Percentiles rank a stretch among this genome's conserved stretches.
Conservation (phyloP, 2,113 vertebrate species). For the Sterrhoptilus dennistouni region DNA sequence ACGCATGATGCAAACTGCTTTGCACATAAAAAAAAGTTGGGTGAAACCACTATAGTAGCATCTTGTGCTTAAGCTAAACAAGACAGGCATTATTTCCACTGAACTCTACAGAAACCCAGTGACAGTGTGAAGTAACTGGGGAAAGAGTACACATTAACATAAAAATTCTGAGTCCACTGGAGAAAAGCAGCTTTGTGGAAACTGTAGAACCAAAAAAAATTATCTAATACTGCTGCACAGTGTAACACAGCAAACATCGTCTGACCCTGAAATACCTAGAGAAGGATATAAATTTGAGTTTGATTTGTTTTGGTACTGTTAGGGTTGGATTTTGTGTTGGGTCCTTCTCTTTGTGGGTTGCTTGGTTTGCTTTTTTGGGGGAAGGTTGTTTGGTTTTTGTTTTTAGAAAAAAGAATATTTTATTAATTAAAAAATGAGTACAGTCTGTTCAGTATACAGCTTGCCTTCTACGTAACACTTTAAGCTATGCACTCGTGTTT, state of each 20-base stretch:
- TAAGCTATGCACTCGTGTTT: neutral
- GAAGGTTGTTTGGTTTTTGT: neutral
- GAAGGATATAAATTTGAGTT: neutral
- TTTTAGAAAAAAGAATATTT: neutral
- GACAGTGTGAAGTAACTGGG: slow-evolving; percentile 4
- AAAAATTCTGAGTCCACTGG: slow-evolving; percentile 37
- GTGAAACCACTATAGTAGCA: neutral
- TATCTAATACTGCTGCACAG: neutral
- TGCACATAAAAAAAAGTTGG: neutral
- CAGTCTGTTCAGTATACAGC: neutral
- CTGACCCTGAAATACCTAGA: neutral
- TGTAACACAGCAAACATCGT: neutral
- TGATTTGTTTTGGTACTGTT: neutral
- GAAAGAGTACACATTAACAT: slow-evolving; percentile 37
- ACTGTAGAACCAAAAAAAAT: neutral
- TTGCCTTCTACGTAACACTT: neutral
- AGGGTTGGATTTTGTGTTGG: neutral
- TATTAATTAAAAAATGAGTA: neutral
- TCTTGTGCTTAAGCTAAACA: slow-evolving; percentile 51
- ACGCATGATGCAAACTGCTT: neutral
- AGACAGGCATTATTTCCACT: slow-evolving; percentile 45
- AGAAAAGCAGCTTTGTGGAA: slow-evolving; percentile 47
- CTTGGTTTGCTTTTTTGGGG: neutral
- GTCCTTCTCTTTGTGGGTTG: neutral
- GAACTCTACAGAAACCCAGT: slow-evolving; percentile 14